A percentile compares a stretch with the other conserved stretches of the same genome.
Conservation (phyloP, 2,797 vertebrate species). For the Arnoldichthys spilopterus region DNA sequence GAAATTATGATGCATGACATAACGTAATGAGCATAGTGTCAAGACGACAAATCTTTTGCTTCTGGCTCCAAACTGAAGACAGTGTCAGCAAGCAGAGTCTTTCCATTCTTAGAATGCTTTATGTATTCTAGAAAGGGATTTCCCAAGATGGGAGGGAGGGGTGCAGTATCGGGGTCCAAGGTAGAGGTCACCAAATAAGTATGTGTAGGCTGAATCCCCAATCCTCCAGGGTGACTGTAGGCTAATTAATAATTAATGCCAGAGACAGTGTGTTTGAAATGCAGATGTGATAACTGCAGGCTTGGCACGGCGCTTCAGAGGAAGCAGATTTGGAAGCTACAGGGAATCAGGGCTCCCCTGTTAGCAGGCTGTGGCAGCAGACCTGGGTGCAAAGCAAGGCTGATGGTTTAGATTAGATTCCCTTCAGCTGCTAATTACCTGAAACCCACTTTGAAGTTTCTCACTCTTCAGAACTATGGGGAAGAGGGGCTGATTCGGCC, state of each 20-base stretch:
- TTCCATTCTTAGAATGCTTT: conserved; percentile 8
- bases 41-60: not conserved
- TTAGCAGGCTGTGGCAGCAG: conserved; percentile 81
- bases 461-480: conserved; percentile 81
- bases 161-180: conserved; percentile 67
- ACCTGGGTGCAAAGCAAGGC: conserved; percentile 85
- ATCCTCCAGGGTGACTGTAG: conserved; percentile 95
- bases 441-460: conserved; percentile 87
- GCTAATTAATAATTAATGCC: conserved; percentile 99
- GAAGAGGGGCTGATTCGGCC: conserved; percentile 73
- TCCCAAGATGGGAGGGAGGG: conserved; percentile 33
- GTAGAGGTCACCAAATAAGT: conserved; percentile 90
- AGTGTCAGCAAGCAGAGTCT: not conserved
- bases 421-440: conserved; percentile 92
- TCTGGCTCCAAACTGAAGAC: not conserved
- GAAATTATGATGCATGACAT: not conserved
- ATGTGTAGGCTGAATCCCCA: conserved; percentile 87
- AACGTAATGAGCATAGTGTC: not conserved
- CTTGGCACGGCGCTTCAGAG: conserved; percentile 91
- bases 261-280: conserved; percentile 98
- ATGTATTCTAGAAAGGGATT: conserved; percentile 43
- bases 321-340: conserved; percentile 86
- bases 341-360: conserved; percentile 82
- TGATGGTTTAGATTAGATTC: conserved; percentile 88
- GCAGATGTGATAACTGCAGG: conserved; percentile 97